Percentiles rank a stretch among this genome's conserved stretches.
Conservation (phyloP, 2,113 vertebrate species). For the Podocnemis expansa region DNA sequence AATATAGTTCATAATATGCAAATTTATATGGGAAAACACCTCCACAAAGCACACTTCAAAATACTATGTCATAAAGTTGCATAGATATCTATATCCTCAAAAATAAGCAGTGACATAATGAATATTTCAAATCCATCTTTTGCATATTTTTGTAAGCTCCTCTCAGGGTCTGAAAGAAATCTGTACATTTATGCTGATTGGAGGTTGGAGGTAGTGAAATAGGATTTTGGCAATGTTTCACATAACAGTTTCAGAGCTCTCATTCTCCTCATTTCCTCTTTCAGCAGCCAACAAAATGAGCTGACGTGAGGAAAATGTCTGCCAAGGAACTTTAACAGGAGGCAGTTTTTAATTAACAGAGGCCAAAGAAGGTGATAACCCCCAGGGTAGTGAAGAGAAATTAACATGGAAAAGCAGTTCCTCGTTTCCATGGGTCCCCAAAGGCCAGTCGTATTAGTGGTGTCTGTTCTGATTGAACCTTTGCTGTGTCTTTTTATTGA, state of each 20-base stretch:
- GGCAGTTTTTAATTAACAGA: slow-evolving; percentile 85
- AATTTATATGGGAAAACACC: background rate
- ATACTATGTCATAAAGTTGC: background rate
- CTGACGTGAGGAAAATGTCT: slow-evolving; percentile 74
- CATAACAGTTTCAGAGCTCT: background rate
- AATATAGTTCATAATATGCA: background rate
- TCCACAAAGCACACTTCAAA: background rate
- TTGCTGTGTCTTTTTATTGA: slow-evolving; percentile 80
- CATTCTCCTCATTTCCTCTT: slow-evolving; percentile 51
- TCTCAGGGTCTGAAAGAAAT: slow-evolving; percentile 10
- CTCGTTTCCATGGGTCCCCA: slow-evolving; percentile 68
- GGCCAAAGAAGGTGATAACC: slow-evolving; percentile 81
- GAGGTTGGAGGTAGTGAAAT: background rate
- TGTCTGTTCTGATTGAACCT: slow-evolving; percentile 83
- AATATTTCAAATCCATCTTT: slow-evolving; percentile 13
- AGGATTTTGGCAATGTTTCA: slow-evolving; percentile 44
- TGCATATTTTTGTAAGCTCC: background rate
- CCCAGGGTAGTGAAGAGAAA: slow-evolving; percentile 71
- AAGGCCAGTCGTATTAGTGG: slow-evolving; percentile 76
- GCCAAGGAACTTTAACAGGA: slow-evolving; percentile 78
- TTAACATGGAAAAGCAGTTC: slow-evolving; percentile 83
- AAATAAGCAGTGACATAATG: background rate
- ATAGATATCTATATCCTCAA: background rate
- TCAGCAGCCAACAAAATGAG: slow-evolving; percentile 64
- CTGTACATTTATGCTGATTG: background rate